phyloP scores from a whole-genome alignment of 2,888 invertebrate genomes.

The Ophraella communa region DNA sequence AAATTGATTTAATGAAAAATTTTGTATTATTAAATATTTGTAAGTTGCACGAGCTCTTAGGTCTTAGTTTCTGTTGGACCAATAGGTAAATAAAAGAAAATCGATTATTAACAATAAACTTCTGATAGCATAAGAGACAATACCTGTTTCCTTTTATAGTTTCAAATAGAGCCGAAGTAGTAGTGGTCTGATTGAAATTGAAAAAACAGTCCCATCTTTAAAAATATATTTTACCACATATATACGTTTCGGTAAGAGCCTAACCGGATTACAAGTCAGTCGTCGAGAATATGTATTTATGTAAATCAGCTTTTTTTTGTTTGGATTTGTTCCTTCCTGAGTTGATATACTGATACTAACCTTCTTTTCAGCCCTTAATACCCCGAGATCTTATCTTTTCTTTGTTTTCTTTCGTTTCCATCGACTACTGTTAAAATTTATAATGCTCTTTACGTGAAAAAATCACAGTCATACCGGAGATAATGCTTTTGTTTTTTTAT shows the following conservation, averaged over 20 bases:
- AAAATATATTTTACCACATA: neutral
- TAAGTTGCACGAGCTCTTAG: too few species aligned
- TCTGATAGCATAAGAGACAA: too few species aligned
- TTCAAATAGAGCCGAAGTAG: too few species aligned
- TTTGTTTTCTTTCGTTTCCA: conserved; percentile 4
- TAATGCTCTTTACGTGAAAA: neutral
- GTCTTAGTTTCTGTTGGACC: too few species aligned
- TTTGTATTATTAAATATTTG: too few species aligned
- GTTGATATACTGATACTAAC: conserved; percentile 16
- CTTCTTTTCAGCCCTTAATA: conserved; percentile 19
- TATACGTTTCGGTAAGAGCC: neutral
- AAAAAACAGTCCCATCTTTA: too few species aligned
- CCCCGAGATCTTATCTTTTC: conserved; percentile 15
- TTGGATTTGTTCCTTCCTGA: conserved; percentile 2
- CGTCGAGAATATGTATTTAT: conserved; percentile 3
- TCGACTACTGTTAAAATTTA: conserved; percentile 12
- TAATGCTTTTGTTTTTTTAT: conserved; percentile 4
- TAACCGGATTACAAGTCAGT: neutral
- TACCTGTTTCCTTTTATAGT: too few species aligned
- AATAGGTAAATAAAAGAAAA: too few species aligned
- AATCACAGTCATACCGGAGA: neutral
- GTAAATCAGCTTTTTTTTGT: neutral
- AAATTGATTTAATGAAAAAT: too few species aligned
- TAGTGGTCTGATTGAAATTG: too few species aligned
- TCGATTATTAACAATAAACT: too few species aligned